phyloP scores from a whole-genome alignment of 2,113 vertebrate genomes.

The Oncorhynchus kisutch region DNA sequence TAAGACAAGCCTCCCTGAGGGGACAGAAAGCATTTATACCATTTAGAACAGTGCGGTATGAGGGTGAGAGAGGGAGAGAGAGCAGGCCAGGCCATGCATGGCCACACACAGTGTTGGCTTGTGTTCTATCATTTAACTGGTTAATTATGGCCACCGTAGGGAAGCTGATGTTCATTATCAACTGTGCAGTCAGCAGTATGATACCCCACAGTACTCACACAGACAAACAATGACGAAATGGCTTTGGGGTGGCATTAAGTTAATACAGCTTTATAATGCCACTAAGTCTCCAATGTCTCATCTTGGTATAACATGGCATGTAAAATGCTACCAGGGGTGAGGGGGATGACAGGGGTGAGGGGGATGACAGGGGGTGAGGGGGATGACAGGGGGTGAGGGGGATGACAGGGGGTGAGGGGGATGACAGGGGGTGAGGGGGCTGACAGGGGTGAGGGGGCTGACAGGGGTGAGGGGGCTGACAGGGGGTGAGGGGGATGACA shows the following conservation, averaged over 20 bases:
- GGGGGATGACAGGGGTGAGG: conserved; percentile 8
- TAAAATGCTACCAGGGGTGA: conserved; percentile 27
- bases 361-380: not conserved
- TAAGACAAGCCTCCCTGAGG: no score
- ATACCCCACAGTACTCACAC: conserved; percentile 1
- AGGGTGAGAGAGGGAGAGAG: no score
- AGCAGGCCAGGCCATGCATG: not conserved
- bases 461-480: no score
- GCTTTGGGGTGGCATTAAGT: conserved; percentile 50
- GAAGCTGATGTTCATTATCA: conserved; percentile 45
- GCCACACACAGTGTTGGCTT: conserved; percentile 54
- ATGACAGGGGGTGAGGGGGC: not conserved
- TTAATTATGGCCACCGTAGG: conserved; percentile 58
- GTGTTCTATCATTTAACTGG: conserved; percentile 43
- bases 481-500: no score
- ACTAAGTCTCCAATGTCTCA: conserved; percentile 33
- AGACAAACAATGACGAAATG: conserved; percentile 40
- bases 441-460: no score
- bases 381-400: no score
- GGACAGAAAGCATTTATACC: no score
- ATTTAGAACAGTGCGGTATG: no score
- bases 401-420: no score
- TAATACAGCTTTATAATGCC: conserved; percentile 34
- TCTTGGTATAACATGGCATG: conserved; percentile 52
- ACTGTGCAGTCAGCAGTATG: conserved; percentile 40